These are phyloP conservation scores for Pelagia noctiluca DNA, from an alignment of 30 jellyfish, hydroid and myxozoan species.

Conservation along the genomic window DNA sequence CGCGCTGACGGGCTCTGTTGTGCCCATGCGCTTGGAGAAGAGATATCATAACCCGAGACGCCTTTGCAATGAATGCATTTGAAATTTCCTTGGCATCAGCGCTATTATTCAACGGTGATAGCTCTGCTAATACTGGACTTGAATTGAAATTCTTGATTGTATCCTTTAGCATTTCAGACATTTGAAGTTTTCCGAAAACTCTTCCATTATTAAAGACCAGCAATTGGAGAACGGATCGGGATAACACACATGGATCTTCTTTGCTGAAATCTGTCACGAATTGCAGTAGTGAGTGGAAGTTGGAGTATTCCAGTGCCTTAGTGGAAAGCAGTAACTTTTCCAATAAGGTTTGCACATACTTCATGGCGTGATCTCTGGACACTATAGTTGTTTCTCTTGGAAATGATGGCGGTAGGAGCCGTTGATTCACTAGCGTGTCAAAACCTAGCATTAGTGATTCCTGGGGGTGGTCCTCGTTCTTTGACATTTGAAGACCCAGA, in stretches of 20 bases:
- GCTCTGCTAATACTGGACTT: conserved; percentile 91
- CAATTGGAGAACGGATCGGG: conserved; percentile 86
- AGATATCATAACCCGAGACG: conserved; percentile 67
- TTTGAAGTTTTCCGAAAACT: conserved; percentile 77
- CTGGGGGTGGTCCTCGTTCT: conserved; percentile 2
- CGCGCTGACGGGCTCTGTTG: conserved; percentile 96
- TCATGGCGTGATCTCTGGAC: conserved; percentile 55
- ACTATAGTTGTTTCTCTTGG: conserved; percentile 80
- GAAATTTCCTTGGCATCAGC: conserved; percentile 79
- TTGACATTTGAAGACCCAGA: conserved; percentile 34
- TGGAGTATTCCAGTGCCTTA: conserved; percentile 61
- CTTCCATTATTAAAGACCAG: conserved; percentile 75
- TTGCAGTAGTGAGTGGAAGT: conserved; percentile 72
- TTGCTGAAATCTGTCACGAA: conserved; percentile 72
- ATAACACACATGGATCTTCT: conserved; percentile 86
- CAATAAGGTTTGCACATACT: conserved; percentile 39
- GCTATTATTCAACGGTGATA: conserved; percentile 78
- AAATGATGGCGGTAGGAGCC: conserved; percentile 90
- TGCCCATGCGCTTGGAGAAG: conserved; percentile 89
- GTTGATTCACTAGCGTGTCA: conserved; percentile 88
- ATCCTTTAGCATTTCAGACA: conserved; percentile 85
- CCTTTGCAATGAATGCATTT: conserved; percentile 65
- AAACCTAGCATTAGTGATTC: conserved; percentile 73
- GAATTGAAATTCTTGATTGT: conserved; percentile 75
- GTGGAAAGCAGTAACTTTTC: conserved; percentile 44